Percentiles rank a stretch among this genome's conserved stretches.
These are phyloP conservation scores for Drosophila sucinea DNA, from an alignment of 1,140 invertebrate species.

Conservation along the genomic window DNA sequence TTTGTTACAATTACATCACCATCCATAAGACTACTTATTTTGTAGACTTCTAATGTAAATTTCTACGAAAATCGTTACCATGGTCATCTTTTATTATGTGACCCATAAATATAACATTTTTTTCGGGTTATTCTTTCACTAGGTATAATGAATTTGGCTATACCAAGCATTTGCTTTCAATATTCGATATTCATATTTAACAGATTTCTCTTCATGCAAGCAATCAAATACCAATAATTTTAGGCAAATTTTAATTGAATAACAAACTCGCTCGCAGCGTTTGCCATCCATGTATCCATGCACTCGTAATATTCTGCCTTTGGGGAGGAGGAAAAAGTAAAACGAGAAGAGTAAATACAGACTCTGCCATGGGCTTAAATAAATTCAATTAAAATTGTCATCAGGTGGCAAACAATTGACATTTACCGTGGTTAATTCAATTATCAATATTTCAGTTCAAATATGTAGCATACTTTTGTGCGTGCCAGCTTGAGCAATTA, in stretches of 20 bases:
- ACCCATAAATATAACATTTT: too few species aligned
- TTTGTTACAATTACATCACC: too few species aligned
- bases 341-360: constrained; percentile 10
- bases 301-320: neutral
- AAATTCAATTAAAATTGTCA: constrained; percentile 70
- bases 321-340: neutral
- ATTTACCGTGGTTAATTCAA: constrained; percentile 60
- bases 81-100: too few species aligned
- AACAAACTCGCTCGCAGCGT: neutral
- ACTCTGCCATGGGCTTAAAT: constrained; percentile 54
- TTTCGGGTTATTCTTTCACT: too few species aligned
- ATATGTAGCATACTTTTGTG: constrained; percentile 31
- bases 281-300: neutral
- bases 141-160: too few species aligned
- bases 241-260: neutral
- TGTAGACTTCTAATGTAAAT: too few species aligned
- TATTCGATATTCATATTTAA: too few species aligned
- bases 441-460: constrained; percentile 56
- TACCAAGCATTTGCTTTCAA: too few species aligned
- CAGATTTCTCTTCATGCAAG: too few species aligned
- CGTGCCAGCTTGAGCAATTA: constrained; percentile 40
- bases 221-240: neutral
- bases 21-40: too few species aligned
- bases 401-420: constrained; percentile 59
- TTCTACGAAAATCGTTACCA: too few species aligned